A percentile compares a stretch with the other conserved stretches of the same genome.
phyloP scores from a whole-genome alignment of 2,797 vertebrate genomes.

The Trichosurus vulpecula region DNA sequence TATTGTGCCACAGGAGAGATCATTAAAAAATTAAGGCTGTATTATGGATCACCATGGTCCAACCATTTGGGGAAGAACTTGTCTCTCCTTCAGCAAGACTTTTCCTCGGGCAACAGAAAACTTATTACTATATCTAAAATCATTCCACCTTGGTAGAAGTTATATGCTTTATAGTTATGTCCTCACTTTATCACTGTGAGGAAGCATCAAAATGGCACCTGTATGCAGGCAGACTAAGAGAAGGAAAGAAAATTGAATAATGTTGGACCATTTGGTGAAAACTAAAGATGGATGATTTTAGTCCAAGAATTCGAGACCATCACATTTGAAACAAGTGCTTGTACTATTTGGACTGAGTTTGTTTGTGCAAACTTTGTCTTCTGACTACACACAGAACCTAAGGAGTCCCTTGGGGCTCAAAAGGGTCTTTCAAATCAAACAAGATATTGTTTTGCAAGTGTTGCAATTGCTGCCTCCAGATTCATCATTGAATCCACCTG shows the following conservation, averaged over 20 bases:
- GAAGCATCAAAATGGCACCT: background rate
- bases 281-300: constrained; percentile 58
- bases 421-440: constrained; percentile 67
- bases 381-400: constrained; percentile 68
- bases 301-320: constrained; percentile 69
- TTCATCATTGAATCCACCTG: constrained; percentile 64
- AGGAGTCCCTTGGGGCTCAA: constrained; percentile 42
- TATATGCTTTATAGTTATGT: background rate
- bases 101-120: background rate
- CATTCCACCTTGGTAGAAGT: background rate
- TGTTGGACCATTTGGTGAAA: background rate
- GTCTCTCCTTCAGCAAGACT: background rate
- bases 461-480: constrained; percentile 57
- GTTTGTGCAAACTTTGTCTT: constrained; percentile 51
- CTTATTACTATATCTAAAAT: background rate
- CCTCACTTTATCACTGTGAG: background rate
- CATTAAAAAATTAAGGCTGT: background rate
- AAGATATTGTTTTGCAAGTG: constrained; percentile 57
- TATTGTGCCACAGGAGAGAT: background rate
- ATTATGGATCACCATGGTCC: background rate
- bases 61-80: background rate
- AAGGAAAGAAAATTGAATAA: background rate
- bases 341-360: constrained; percentile 60
- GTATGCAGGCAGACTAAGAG: background rate
- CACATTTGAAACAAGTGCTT: constrained; percentile 53